A percentile compares a stretch with the other conserved stretches of the same genome.
phyloP scores from a whole-genome alignment of 1,140 invertebrate genomes.

The Centruroides vittatus region DNA sequence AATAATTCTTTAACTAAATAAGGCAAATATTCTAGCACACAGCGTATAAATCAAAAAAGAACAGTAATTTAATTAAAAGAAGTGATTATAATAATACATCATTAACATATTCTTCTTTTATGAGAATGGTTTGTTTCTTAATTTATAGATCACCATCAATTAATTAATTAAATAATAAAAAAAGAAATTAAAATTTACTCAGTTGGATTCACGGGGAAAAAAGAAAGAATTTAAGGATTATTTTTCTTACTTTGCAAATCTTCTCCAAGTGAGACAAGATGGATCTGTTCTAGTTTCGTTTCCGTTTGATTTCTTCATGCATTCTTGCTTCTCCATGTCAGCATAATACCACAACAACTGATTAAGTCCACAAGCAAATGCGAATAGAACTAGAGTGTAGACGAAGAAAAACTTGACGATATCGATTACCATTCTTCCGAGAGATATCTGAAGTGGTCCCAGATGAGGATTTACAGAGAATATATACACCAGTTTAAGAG shows the following conservation, averaged over 20 bases:
- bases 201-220: no score
- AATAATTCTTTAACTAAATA: no score
- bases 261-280: constrained; percentile 74
- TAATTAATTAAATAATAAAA: no score
- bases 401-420: constrained; percentile 96
- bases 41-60: no score
- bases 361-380: constrained; percentile 87
- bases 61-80: no score
- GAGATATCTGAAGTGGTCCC: constrained; percentile 91
- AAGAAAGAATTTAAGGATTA: no score
- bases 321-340: constrained; percentile 74
- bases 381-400: constrained; percentile 89
- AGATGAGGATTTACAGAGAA: constrained; percentile 97
- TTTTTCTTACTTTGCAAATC: constrained; percentile 68
- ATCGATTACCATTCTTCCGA: constrained; percentile 94
- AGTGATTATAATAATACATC: no score
- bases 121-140: no score
- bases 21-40: no score
- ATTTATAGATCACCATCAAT: no score
- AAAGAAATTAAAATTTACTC: no score
- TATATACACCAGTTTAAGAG: constrained; percentile 94
- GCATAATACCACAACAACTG: constrained; percentile 90
- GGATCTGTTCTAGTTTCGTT: constrained; percentile 39
- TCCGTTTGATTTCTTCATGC: constrained; percentile 25
- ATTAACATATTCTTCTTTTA: no score